These are phyloP conservation scores for Miniopterus natalensis DNA, from an alignment of 2,113 vertebrate species.

Conservation along the genomic window DNA sequence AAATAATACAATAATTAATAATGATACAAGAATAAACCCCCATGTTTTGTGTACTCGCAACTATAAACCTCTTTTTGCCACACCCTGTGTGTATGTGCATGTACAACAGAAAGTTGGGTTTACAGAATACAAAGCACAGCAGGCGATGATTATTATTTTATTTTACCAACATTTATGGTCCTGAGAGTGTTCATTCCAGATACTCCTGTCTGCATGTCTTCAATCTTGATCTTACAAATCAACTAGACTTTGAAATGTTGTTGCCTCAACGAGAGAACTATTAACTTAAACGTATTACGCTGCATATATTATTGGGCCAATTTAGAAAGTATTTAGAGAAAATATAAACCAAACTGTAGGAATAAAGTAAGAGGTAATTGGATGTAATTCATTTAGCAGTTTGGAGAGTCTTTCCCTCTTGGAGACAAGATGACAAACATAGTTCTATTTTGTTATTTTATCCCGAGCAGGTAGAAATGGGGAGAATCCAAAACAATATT, in stretches of 20 bases:
- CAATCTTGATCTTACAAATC: neutral
- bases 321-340: neutral
- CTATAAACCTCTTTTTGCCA: neutral
- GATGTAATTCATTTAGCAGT: neutral
- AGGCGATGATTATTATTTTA: neutral
- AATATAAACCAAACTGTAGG: neutral
- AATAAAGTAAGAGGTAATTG: neutral
- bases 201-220: neutral
- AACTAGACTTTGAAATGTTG: neutral
- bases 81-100: neutral
- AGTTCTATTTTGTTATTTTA: constrained; percentile 60
- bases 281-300: neutral
- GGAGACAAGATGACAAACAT: neutral
- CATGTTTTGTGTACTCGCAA: neutral
- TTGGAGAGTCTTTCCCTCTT: neutral
- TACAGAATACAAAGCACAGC: neutral
- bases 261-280: neutral
- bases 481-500: neutral
- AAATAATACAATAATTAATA: neutral
- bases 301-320: neutral
- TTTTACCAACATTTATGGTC: neutral
- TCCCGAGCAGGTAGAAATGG: neutral
- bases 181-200: neutral
- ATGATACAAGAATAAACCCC: neutral
- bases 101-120: neutral